phyloP scores from a whole-genome alignment of 2,888 invertebrate species.

The Callosobruchus maculatus region DNA sequence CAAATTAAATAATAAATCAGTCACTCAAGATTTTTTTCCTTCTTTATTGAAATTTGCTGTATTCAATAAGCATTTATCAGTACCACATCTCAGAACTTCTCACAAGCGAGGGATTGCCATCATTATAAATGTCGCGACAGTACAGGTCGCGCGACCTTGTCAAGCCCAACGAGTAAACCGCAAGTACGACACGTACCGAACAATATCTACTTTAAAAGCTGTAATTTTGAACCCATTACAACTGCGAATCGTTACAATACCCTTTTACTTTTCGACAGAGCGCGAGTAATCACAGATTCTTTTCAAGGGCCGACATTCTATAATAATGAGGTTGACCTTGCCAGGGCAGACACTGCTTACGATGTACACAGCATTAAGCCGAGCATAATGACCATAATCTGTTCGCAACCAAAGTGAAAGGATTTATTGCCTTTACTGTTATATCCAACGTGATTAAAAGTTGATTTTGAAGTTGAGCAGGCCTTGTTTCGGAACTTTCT shows the following conservation, averaged over 20 bases:
- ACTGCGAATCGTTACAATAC: background rate
- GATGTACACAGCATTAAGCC: background rate
- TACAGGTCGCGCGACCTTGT: background rate
- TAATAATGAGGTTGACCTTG: background rate
- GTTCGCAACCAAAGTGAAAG: background rate
- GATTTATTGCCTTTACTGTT: background rate
- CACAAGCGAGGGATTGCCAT: background rate
- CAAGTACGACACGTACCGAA: background rate
- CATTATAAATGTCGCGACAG: background rate
- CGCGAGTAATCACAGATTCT: background rate
- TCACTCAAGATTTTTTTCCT: no score
- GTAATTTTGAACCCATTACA: background rate
- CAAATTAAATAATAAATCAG: no score
- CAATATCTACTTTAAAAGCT: background rate
- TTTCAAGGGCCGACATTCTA: background rate
- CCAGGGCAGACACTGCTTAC: background rate
- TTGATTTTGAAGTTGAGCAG: no score
- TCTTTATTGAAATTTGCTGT: no score
- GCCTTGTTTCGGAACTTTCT: no score
- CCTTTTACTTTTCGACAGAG: background rate
- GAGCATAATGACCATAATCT: background rate
- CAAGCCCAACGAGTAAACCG: background rate
- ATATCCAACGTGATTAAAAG: no score
- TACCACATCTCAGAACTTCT: background rate
- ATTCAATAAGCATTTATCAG: background rate